A percentile compares a stretch with the other conserved stretches of the same genome.
Conservation (phyloP, 2,113 vertebrate genomes). For the Oryzias melastigma region DNA sequence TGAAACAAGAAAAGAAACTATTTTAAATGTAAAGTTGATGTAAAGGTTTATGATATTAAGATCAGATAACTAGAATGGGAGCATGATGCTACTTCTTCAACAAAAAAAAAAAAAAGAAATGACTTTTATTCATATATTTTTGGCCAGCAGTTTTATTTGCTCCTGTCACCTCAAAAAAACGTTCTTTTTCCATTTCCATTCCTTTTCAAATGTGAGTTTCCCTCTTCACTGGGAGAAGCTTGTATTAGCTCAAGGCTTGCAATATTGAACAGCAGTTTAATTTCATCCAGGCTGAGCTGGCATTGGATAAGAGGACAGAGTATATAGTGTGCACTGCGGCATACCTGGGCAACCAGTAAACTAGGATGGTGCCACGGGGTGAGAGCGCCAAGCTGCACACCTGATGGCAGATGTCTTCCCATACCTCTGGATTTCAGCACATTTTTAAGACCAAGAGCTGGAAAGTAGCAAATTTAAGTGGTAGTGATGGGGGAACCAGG, state of each 20-base stretch:
- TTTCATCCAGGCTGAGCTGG: slow-evolving; percentile 43
- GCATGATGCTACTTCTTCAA: too few species aligned
- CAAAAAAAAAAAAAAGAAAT: too few species aligned
- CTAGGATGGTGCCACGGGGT: slow-evolving; percentile 29
- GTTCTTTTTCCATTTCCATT: slow-evolving; percentile 7
- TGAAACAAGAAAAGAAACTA: too few species aligned
- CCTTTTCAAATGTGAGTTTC: slow-evolving; percentile 5
- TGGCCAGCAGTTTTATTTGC: neutral
- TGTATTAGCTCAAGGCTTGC: slow-evolving; percentile 30
- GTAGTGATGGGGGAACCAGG: too few species aligned
- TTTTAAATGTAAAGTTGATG: too few species aligned
- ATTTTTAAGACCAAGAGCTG: too few species aligned
- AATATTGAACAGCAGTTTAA: slow-evolving; percentile 38
- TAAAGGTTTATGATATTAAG: too few species aligned
- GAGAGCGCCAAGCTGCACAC: slow-evolving; percentile 42
- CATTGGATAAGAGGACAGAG: slow-evolving; percentile 47
- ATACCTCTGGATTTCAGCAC: slow-evolving; percentile 2
- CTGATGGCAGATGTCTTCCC: slow-evolving; percentile 17
- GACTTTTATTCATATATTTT: too few species aligned
- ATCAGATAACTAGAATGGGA: too few species aligned
- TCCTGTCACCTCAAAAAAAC: neutral
- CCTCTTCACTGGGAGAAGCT: slow-evolving; percentile 24
- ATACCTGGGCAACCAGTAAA: slow-evolving; percentile 35
- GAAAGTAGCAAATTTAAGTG: too few species aligned
- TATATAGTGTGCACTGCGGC: slow-evolving; percentile 41